Conservation (phyloP, 2,113 vertebrate species). For the Eretmodus cyanostictus region DNA sequence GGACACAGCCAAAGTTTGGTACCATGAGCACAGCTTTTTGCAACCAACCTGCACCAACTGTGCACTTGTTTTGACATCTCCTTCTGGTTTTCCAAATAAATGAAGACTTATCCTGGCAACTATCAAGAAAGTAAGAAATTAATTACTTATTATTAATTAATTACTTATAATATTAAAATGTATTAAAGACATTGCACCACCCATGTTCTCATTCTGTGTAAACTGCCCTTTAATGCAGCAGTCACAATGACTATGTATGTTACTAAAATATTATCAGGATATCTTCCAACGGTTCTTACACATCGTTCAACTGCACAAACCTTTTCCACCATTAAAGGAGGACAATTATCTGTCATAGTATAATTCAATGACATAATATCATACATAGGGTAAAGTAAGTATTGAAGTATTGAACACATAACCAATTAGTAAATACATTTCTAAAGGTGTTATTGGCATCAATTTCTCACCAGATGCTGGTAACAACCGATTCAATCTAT, state of each 20-base stretch:
- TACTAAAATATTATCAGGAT: not conserved
- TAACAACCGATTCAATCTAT: not conserved
- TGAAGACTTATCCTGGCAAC: rapidly evolving
- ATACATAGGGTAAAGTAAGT: not conserved
- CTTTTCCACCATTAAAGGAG: not conserved
- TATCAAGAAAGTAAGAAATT: not conserved
- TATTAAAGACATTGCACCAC: not conserved
- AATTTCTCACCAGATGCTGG: not conserved
- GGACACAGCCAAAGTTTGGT: not conserved
- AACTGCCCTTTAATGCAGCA: not conserved
- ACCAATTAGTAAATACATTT: not conserved
- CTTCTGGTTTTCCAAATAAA: not conserved
- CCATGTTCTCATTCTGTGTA: not conserved
- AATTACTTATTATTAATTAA: not conserved
- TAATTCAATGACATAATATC: not conserved
- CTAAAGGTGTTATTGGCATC: not conserved
- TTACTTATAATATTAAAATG: not conserved
- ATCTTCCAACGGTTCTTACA: not conserved
- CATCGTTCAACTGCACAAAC: not conserved
- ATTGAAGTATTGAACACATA: not conserved
- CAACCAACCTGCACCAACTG: not conserved
- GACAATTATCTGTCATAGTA: rapidly evolving
- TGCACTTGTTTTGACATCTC: not conserved
- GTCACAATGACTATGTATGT: not conserved
- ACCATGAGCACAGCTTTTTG: not conserved